A percentile compares a stretch with the other conserved stretches of the same genome.
Conservation (phyloP, 2,888 invertebrate species). For the Chrysina gloriosa region DNA sequence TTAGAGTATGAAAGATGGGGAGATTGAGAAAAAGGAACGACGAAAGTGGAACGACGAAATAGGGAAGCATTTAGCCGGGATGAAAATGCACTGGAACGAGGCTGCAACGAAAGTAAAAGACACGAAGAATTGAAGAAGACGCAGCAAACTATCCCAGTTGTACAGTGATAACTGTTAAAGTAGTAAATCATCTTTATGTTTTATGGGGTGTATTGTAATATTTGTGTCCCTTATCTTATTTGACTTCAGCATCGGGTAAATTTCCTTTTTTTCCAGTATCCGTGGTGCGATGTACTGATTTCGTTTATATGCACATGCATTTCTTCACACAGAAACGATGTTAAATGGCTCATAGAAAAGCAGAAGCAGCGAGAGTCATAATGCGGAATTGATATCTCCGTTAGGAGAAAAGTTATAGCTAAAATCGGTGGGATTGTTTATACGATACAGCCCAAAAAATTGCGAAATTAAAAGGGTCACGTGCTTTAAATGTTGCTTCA, state of each 20-base stretch:
- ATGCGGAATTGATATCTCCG: conserved; percentile 61
- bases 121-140: too few species aligned
- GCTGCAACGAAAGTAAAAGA: too few species aligned
- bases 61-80: too few species aligned
- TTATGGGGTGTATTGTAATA: conserved; percentile 17
- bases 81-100: too few species aligned
- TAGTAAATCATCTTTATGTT: conserved; percentile 31
- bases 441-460: conserved; percentile 57
- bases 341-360: conserved; percentile 62
- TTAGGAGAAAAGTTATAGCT: conserved; percentile 50
- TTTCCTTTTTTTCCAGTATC: conserved; percentile 6
- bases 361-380: conserved; percentile 57
- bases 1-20: too few species aligned
- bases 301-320: conserved; percentile 43
- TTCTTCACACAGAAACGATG: conserved; percentile 58
- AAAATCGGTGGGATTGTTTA: conserved; percentile 53
- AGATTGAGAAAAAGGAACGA: too few species aligned
- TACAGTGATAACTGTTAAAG: too few species aligned
- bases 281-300: conserved; percentile 21
- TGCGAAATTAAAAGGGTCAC: conserved; percentile 63
- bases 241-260: conserved; percentile 38
- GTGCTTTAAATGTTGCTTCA: conserved; percentile 60
- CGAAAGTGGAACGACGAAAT: too few species aligned
- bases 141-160: too few species aligned
- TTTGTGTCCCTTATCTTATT: conserved; percentile 46